phyloP scores from a whole-genome alignment of 2,888 invertebrate genomes.

The Archaeoteleia sp. region DNA sequence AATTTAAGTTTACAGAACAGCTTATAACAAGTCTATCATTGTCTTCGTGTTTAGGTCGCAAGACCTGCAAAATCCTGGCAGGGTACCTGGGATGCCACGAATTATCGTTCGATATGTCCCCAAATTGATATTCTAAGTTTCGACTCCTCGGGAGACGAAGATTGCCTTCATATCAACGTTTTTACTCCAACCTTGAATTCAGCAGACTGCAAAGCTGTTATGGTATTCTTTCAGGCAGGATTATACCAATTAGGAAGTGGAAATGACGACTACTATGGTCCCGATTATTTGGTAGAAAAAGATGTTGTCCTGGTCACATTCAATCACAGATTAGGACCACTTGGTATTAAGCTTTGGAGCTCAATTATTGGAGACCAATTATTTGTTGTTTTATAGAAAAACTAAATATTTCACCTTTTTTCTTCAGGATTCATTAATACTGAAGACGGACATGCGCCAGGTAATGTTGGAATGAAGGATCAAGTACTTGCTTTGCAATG shows the following conservation, averaged over 20 bases:
- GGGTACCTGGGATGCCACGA: constrained; percentile 66
- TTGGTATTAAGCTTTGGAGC: too few relatives aligned
- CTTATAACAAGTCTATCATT: too few relatives aligned
- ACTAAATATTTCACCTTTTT: background rate
- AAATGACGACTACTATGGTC: constrained; percentile 61
- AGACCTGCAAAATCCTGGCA: constrained; percentile 64
- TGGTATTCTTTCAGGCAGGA: constrained; percentile 67
- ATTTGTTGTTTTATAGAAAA: too few relatives aligned
- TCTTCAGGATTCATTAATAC: constrained; percentile 66
- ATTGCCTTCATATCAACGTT: constrained; percentile 67
- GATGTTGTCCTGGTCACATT: constrained; percentile 68
- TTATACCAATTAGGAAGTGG: constrained; percentile 61
- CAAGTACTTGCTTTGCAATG: constrained; percentile 66
- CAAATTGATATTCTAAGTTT: constrained; percentile 61
- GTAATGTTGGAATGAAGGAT: constrained; percentile 68
- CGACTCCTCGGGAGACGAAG: constrained; percentile 62
- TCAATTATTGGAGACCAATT: too few relatives aligned
- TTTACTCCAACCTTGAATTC: constrained; percentile 62
- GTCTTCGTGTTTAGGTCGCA: constrained; percentile 47
- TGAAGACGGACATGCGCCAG: constrained; percentile 64
- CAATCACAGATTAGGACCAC: constrained; percentile 64
- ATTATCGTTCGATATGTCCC: constrained; percentile 61
- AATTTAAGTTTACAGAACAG: too few relatives aligned
- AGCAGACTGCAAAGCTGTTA: constrained; percentile 60
- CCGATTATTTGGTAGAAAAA: constrained; percentile 66